Conservation (phyloP, 1,140 invertebrate species). For the Lethrus apterus region DNA sequence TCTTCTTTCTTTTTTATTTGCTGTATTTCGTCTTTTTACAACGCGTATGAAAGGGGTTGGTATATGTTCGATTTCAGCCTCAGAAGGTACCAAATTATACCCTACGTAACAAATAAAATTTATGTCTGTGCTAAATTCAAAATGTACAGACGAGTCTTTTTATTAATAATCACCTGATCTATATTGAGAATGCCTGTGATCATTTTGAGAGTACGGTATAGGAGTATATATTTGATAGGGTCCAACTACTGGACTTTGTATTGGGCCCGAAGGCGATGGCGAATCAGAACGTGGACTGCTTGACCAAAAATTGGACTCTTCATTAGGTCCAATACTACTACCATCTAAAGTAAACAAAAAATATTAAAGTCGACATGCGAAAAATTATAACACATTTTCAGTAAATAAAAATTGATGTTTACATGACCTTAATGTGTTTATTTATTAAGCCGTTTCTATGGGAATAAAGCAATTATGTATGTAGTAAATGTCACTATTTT, state of each 20-base stretch:
- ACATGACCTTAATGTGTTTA: background rate
- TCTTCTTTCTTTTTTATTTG: conserved; percentile 90
- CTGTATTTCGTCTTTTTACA: conserved; percentile 66
- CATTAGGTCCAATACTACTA: conserved; percentile 26
- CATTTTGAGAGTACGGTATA: conserved; percentile 23
- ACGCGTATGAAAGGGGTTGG: conserved; percentile 49
- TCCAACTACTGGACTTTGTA: conserved; percentile 27
- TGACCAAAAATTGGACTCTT: conserved; percentile 39
- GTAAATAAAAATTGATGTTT: background rate
- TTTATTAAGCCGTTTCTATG: background rate
- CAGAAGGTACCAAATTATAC: conserved; percentile 13
- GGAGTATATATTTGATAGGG: conserved; percentile 34
- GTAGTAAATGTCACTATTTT: background rate
- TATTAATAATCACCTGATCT: conserved; percentile 27
- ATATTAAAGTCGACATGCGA: background rate
- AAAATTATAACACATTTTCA: conserved; percentile 4
- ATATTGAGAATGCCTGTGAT: conserved; percentile 29
- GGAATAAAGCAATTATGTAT: background rate
- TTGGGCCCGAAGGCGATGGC: conserved; percentile 30
- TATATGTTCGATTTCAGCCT: conserved; percentile 23
- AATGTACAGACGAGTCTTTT: background rate
- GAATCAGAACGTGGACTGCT: conserved; percentile 35
- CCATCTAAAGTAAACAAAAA: conserved; percentile 29
- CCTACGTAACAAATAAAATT: conserved; percentile 2
- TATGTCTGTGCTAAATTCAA: background rate